These are phyloP conservation scores for Philaethria dido DNA, from an alignment of 2,888 invertebrate genomes.

Conservation along the genomic window DNA sequence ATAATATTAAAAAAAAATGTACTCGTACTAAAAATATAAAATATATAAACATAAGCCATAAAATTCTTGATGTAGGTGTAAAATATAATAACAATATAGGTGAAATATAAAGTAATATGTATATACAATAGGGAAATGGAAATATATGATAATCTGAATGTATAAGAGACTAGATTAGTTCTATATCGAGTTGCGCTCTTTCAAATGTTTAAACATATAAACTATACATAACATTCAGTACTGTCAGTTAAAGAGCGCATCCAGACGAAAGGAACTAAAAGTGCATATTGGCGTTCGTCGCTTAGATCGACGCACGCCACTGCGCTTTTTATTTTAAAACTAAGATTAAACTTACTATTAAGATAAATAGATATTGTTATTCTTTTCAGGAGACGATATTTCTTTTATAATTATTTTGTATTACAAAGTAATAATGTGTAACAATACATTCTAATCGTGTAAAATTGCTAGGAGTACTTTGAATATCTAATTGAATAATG, in stretches of 20 bases:
- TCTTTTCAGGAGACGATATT: conserved; percentile 12
- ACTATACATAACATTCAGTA: conserved; percentile 15
- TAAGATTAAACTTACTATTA: conserved; percentile 48
- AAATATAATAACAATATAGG: conserved; percentile 1
- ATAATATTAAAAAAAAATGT: conserved; percentile 8
- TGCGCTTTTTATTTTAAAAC: conserved; percentile 59
- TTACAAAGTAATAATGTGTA: conserved; percentile 8
- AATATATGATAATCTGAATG: conserved; percentile 25
- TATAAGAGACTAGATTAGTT: conserved; percentile 79
- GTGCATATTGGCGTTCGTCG: conserved; percentile 67
- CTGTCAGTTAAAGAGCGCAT: conserved; percentile 53
- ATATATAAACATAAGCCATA: conserved; percentile 13
- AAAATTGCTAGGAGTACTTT: conserved; percentile 1
- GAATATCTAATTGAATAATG: conserved; percentile 20
- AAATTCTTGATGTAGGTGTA: not conserved
- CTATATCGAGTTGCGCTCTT: conserved; percentile 67
- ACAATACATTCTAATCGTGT: conserved; percentile 7
- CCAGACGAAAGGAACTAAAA: conserved; percentile 74
- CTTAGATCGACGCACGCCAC: conserved; percentile 60
- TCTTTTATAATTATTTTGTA: conserved; percentile 2
- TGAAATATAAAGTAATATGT: conserved; percentile 1
- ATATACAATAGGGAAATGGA: conserved; percentile 29
- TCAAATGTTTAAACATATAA: conserved; percentile 26
- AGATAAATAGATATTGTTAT: conserved; percentile 21
- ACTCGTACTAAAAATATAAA: not conserved